These are phyloP conservation scores for Caenorhabditis virilis DNA, from an alignment of 2,888 invertebrate genomes.

Conservation along the genomic window DNA sequence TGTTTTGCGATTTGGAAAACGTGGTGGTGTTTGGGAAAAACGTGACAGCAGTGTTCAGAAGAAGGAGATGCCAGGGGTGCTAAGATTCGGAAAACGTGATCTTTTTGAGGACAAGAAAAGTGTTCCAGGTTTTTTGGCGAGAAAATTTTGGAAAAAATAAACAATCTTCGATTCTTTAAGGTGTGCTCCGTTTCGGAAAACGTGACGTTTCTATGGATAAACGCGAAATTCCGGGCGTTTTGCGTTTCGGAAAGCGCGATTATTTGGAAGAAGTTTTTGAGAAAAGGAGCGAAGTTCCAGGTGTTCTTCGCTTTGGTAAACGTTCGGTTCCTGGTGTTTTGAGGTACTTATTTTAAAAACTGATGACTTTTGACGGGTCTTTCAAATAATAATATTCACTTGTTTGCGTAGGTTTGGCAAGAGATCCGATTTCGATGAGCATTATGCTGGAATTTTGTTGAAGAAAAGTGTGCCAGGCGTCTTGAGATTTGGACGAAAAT, in stretches of 20 bases:
- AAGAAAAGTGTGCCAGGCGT: slow-evolving; percentile 57
- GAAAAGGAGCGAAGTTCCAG: slow-evolving; percentile 40
- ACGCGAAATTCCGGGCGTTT: slow-evolving; percentile 47
- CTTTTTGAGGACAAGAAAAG: slow-evolving; percentile 48
- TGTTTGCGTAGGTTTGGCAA: slow-evolving; percentile 43
- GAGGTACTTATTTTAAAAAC: slow-evolving; percentile 16
- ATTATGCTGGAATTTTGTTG: slow-evolving; percentile 38
- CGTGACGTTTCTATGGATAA: slow-evolving; percentile 35
- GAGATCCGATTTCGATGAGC: slow-evolving; percentile 34
- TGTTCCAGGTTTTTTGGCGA: slow-evolving; percentile 46
- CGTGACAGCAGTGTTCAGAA: slow-evolving; percentile 43
- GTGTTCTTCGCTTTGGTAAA: slow-evolving; percentile 54
- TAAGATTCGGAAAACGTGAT: slow-evolving; percentile 49
- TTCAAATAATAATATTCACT: background rate
- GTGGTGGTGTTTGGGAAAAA: slow-evolving; percentile 42
- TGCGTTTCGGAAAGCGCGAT: slow-evolving; percentile 35
- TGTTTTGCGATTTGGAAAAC: slow-evolving; percentile 65
- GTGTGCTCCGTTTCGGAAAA: slow-evolving; percentile 52
- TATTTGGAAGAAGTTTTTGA: slow-evolving; percentile 27
- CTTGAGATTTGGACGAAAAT: slow-evolving; percentile 51
- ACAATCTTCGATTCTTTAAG: slow-evolving; percentile 12
- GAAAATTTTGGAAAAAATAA: slow-evolving; percentile 1
- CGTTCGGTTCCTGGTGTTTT: slow-evolving; percentile 51
- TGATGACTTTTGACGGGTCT: too few relatives aligned
- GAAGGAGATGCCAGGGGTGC: slow-evolving; percentile 50